Evolutionary conservation across 2,113 vertebrate species (phyloP), one percentile per base, ranked within the genome.

Genomic region (Pedetes capensis): DNA sequence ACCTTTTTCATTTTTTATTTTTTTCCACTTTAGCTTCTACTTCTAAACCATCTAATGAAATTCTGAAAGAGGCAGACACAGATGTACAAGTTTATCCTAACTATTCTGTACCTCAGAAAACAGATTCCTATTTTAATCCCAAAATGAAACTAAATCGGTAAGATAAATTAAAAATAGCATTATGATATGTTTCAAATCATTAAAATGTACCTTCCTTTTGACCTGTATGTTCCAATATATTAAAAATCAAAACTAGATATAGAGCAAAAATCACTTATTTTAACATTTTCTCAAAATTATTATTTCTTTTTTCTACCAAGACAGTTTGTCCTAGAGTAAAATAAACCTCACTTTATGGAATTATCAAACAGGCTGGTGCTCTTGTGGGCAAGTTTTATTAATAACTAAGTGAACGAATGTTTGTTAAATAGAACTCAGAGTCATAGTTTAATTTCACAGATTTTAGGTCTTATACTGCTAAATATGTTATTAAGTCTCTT

Each of bases 61-160:
- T 99, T 97, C 98, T 99, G 98, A 99, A 99, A 55, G 99, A 99
- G 82, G 97, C 99, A 0, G 99, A 99, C 53, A 99, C 99, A 34
- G 99, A 99, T 59, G 99, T 99, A 16, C 99, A 99, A 97, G 99
- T 99, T 92, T 98, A 99, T 96, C 99, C 99, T 27, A 99, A 99
- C 97, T 98, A 99, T 97, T 98, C 97, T 93, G 98, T 99, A 0
- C 99, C 99, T 29, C 99, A 99, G 97, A 99, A 99, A 98, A 99
- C 99, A 32, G 99, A 99, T 98, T 99, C 99, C 39, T 99, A 99
- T 98, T 99, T 99, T 98, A 99, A 99, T 98, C 99, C 99, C 94
- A 99, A 99, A 98, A 99, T 99, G 99, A 99, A 99, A 97, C 98
- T 98, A 95, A 99, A 99, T 99, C 99, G 99, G 99, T 99, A 93